Percentiles rank a stretch among this genome's conserved stretches.
Evolutionary conservation across 2,113 vertebrate species (phyloP).

Genomic region (Apistogramma diplotaenia): DNA sequence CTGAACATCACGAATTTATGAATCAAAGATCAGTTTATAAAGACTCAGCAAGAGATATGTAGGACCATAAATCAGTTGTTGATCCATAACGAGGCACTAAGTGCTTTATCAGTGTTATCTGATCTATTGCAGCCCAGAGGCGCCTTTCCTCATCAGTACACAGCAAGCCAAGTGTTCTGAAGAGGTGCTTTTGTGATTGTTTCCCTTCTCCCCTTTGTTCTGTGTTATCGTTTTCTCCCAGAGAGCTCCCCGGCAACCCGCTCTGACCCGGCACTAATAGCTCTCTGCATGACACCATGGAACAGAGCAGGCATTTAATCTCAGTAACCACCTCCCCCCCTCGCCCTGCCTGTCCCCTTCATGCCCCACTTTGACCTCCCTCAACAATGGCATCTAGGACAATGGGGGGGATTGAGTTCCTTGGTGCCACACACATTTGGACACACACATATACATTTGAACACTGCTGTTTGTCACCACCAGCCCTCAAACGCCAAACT

Average conservation of each 20-base stretch:
- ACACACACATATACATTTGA: constrained; percentile 7
- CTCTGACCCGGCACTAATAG: constrained; percentile 64
- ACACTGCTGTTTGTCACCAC: constrained; percentile 35
- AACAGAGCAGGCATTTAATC: constrained; percentile 77
- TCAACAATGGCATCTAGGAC: constrained; percentile 66
- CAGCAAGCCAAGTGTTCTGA: constrained; percentile 33
- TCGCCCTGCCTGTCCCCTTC: background rate
- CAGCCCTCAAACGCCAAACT: constrained; percentile 5
- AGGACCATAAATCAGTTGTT: background rate
- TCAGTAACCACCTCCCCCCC: constrained; percentile 13
- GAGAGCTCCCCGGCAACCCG: constrained; percentile 41
- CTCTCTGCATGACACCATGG: constrained; percentile 70
- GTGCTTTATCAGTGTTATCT: background rate
- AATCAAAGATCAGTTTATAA: background rate
- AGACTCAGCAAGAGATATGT: background rate
- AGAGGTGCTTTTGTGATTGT: constrained; percentile 64
- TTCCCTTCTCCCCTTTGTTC: constrained; percentile 69
- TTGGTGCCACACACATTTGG: constrained; percentile 12
- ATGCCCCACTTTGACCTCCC: background rate
- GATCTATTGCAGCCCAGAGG: background rate
- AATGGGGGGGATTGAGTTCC: constrained; percentile 69
- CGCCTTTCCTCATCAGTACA: constrained; percentile 7
- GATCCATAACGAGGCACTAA: background rate
- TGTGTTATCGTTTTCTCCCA: constrained; percentile 58
- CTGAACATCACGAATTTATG: background rate